Percentiles rank a stretch among this genome's conserved stretches.
Evolutionary conservation across 2,888 invertebrate species (phyloP).

Genomic region (Siphlonurus alternatus): DNA sequence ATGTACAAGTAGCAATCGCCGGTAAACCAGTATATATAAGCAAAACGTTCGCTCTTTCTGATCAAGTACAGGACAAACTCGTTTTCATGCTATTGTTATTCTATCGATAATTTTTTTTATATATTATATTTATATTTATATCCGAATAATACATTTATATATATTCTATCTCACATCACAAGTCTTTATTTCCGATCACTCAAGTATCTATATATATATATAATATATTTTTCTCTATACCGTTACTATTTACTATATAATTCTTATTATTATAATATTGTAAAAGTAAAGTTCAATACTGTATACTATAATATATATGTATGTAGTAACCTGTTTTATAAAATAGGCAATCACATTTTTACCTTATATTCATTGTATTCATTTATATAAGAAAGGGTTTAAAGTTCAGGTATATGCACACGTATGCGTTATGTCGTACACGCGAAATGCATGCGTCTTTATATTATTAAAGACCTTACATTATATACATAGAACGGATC

Average conservation of each 20-base stretch:
- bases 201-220: background rate
- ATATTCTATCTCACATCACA: background rate
- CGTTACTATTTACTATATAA: background rate
- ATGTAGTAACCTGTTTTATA: background rate
- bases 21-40: background rate
- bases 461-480: too few relatives aligned
- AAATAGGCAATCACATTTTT: background rate
- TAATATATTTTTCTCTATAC: background rate
- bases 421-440: background rate
- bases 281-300: too few relatives aligned
- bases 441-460: conserved; percentile 1
- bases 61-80: background rate
- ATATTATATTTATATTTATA: background rate
- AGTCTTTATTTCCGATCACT: background rate
- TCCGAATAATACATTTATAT: background rate
- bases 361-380: background rate
- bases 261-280: background rate
- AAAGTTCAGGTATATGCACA: background rate
- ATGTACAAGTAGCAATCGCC: background rate
- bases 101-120: background rate
- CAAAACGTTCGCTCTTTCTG: too few relatives aligned
- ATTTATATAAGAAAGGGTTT: background rate
- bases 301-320: background rate
- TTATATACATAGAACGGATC: too few relatives aligned
- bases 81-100: background rate